These are phyloP conservation scores for Lycaon pictus DNA, from an alignment of 2,113 vertebrate species.

Conservation along the genomic window DNA sequence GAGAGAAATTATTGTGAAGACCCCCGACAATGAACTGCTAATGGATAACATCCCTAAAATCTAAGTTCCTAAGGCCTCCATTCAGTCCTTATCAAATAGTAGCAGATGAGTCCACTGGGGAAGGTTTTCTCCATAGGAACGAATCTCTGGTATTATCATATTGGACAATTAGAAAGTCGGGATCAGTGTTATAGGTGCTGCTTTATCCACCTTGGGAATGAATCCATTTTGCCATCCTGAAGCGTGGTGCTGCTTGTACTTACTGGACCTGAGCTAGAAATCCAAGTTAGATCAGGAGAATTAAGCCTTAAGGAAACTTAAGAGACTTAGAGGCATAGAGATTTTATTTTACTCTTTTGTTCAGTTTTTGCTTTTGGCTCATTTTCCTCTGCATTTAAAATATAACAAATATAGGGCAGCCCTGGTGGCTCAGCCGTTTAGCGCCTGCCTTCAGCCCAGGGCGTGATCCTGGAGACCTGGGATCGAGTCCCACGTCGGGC, in stretches of 20 bases:
- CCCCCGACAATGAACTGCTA: not conserved
- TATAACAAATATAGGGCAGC: not conserved
- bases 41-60: not conserved
- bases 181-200: not conserved
- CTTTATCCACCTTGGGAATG: not conserved
- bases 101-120: not conserved
- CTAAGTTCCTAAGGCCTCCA: not conserved
- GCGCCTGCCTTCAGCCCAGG: too few relatives aligned
- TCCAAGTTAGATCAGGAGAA: not conserved
- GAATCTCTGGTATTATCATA: not conserved
- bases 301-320: constrained; percentile 10
- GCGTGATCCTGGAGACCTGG: too few relatives aligned
- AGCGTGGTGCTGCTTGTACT: not conserved
- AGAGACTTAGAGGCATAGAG: not conserved
- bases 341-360: not conserved
- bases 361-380: not conserved
- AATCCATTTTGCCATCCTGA: not conserved
- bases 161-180: not conserved
- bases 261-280: not conserved
- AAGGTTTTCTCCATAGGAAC: not conserved
- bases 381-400: not conserved
- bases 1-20: not conserved
- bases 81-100: not conserved
- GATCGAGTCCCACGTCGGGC: too few relatives aligned
- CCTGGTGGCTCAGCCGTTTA: too few relatives aligned